Conservation (phyloP, 2,888 invertebrate species). For the Stegophylla sp. region DNA sequence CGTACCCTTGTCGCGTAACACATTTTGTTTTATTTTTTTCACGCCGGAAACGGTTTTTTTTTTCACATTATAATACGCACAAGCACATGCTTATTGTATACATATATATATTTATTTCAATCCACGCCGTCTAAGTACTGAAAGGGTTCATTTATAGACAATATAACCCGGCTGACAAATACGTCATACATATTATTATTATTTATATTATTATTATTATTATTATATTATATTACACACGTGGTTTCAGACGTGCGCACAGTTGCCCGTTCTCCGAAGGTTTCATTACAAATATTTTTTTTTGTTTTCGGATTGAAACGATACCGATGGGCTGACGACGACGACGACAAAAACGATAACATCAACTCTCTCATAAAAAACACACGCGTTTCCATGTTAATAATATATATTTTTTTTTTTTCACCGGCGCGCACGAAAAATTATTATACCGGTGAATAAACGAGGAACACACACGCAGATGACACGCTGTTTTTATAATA, state of each 20-base stretch:
- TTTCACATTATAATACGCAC: background rate
- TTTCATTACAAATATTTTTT: background rate
- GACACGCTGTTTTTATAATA: background rate
- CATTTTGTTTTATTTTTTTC: constrained; percentile 17
- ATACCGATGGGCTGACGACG: background rate
- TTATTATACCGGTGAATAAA: no score
- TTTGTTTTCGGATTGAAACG: background rate
- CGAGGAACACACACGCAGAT: no score
- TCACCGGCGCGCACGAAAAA: no score
- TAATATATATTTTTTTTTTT: no score
- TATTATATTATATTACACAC: background rate
- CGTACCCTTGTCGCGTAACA: background rate
- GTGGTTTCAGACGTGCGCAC: background rate
- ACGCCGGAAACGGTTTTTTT: constrained; percentile 52
- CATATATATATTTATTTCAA: background rate
- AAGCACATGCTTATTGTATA: background rate
- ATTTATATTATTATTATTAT: background rate
- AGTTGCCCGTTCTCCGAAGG: background rate
- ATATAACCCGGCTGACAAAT: constrained; percentile 30
- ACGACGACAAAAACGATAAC: no score
- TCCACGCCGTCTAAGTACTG: background rate
- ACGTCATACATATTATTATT: background rate
- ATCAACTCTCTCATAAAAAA: no score
- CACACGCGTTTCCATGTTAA: background rate
- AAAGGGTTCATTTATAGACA: constrained; percentile 51